Evolutionary conservation across 2,797 vertebrate species (phyloP), one percentile per base, ranked within the genome.

Genomic region (Cossypha caffra): DNA sequence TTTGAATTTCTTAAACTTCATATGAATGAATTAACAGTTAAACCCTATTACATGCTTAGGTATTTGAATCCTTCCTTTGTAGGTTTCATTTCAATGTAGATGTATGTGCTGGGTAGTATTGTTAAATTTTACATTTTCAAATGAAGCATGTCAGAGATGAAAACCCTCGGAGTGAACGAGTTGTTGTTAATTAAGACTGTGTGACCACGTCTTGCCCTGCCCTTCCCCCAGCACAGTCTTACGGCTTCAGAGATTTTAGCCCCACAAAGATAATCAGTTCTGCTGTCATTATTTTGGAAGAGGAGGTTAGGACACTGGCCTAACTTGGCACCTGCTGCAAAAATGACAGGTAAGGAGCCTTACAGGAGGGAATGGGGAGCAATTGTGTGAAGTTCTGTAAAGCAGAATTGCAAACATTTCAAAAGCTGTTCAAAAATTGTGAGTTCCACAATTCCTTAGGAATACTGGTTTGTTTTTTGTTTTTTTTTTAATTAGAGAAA

Each of bases 331-430:
- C 43, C 96, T 85, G 79, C 97, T 96, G 69, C 94, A 95, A 10
- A 93, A 93, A 75, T 29, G 55, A 87, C 96, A 97, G 97, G 96
- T 97, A 97, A 97, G 97, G 94, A 94, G 25, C 68, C 31, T 59
- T 67, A 16, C 68, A 85, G 63, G 88, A 93, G 86, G 93, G 84
- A 64, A 40, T 11, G 90, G 94, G 96, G 71, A 78, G 25, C 3
- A 13, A 11, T 61, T 67, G 62, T 47, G 57, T 90, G 24, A 77
- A 67, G 50, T 67, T 91, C 48, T 61, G 31, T 77, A 37, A 81
- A 63, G 64, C 58, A 78, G 62, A 51, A 51, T 74, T 57, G 38
- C 25, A 42, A 28, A 38, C 10, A 3, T 37, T 66, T 79, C 11
- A 24, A 37, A 76, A 52, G 15, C 37, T 66, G 28, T 82, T n/a